phyloP scores from a whole-genome alignment of 2,113 vertebrate genomes.

The Gadus macrocephalus region DNA sequence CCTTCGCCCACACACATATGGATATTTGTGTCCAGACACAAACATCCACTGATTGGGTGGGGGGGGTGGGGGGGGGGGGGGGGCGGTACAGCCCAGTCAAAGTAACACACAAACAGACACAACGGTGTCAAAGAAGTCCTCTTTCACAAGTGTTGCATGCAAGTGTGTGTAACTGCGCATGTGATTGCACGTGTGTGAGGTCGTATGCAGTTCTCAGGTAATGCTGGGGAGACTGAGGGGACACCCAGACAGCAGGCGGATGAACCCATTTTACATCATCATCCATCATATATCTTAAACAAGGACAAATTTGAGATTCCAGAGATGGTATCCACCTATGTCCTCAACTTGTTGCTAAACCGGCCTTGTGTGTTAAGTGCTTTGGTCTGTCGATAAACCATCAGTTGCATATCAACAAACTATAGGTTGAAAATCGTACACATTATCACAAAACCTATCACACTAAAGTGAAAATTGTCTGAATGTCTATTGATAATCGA shows the following conservation, averaged over 20 bases:
- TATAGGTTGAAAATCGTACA: too few species aligned
- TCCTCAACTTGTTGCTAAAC: too few species aligned
- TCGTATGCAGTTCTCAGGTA: constrained; percentile 56
- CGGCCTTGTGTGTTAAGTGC: too few species aligned
- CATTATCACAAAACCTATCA: too few species aligned
- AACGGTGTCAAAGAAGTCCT: constrained; percentile 41
- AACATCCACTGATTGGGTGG: constrained; percentile 29
- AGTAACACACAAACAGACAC: constrained; percentile 8
- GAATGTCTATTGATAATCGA: too few species aligned
- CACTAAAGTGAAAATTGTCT: too few species aligned
- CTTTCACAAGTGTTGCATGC: constrained; percentile 22
- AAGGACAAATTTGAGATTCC: too few species aligned
- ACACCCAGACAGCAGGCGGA: constrained; percentile 44
- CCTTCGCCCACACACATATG: neutral
- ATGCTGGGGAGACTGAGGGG: constrained; percentile 47
- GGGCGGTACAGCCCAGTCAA: constrained; percentile 46
- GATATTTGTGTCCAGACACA: constrained; percentile 39
- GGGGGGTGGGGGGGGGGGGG: constrained; percentile 65
- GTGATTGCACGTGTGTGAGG: neutral
- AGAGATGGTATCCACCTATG: too few species aligned
- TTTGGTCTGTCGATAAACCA: too few species aligned
- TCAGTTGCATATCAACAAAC: too few species aligned
- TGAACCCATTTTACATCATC: neutral
- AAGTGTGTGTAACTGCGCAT: constrained; percentile 35
- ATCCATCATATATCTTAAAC: too few species aligned